Percentiles rank a stretch among this genome's conserved stretches.
These are phyloP conservation scores for Pagrus major DNA, from an alignment of 2,113 vertebrate genomes.

Conservation along the genomic window DNA sequence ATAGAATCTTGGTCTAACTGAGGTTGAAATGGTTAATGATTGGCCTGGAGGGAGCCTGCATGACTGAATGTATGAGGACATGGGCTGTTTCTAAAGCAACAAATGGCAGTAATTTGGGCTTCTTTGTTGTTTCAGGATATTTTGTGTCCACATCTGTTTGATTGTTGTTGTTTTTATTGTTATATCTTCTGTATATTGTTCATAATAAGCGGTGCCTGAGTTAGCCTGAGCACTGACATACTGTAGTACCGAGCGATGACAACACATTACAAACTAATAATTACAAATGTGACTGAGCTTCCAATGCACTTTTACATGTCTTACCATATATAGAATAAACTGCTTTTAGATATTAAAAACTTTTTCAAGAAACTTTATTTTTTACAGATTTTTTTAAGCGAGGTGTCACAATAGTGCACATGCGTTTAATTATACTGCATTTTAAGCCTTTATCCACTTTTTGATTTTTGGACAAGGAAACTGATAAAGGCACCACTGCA, in stretches of 20 bases:
- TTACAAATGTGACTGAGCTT: not conserved
- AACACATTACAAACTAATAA: not conserved
- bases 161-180: conserved; percentile 24
- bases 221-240: not conserved
- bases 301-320: not conserved
- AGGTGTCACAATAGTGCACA: not conserved
- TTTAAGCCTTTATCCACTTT: not conserved
- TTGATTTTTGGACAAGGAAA: not conserved
- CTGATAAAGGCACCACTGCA: not conserved
- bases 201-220: conserved; percentile 1
- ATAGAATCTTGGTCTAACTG: conserved; percentile 71
- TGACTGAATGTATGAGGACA: conserved; percentile 69
- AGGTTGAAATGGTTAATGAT: conserved; percentile 83
- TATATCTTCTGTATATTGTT: conserved; percentile 4
- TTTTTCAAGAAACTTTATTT: not conserved
- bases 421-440: not conserved
- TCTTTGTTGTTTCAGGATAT: conserved; percentile 36
- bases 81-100: conserved; percentile 66
- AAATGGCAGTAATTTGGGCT: conserved; percentile 44
- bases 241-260: not conserved
- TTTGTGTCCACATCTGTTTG: conserved; percentile 37
- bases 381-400: not conserved
- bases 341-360: not conserved
- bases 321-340: not conserved
- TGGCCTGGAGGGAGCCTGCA: conserved; percentile 74